These are phyloP conservation scores for Heteromurus nitidus DNA, from an alignment of 2,888 invertebrate species.

Conservation along the genomic window DNA sequence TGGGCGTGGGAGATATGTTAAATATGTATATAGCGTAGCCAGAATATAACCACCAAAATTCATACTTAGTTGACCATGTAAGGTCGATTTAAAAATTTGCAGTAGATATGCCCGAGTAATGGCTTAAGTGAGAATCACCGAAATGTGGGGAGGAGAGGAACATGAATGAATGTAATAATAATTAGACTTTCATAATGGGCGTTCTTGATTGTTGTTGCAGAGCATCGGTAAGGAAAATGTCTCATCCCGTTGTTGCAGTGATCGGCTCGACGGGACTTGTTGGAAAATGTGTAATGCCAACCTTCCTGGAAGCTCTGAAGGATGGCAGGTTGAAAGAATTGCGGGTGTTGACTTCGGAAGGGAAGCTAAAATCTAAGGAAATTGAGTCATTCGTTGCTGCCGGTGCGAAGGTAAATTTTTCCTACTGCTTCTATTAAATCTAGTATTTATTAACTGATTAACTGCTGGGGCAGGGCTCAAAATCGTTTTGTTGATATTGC, in stretches of 20 bases:
- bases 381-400: conserved; percentile 3
- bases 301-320: conserved; percentile 28
- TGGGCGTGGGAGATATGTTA: no score
- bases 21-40: no score
- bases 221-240: background rate
- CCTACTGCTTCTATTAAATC: background rate
- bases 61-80: no score
- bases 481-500: background rate
- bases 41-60: no score
- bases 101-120: no score
- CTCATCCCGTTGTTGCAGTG: conserved; percentile 32
- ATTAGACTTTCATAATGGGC: no score
- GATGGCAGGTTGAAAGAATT: conserved; percentile 27
- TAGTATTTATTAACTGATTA: no score
- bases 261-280: conserved; percentile 43
- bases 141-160: no score
- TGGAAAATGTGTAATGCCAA: conserved; percentile 34
- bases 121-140: no score
- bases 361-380: background rate
- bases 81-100: no score
- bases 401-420: conserved; percentile 33
- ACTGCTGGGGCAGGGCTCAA: no score
- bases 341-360: conserved; percentile 19
- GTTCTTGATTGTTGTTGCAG: conserved; percentile 4
- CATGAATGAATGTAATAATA: no score